phyloP scores from a whole-genome alignment of 2,888 invertebrate species.

The Perizoma affinitatum region DNA sequence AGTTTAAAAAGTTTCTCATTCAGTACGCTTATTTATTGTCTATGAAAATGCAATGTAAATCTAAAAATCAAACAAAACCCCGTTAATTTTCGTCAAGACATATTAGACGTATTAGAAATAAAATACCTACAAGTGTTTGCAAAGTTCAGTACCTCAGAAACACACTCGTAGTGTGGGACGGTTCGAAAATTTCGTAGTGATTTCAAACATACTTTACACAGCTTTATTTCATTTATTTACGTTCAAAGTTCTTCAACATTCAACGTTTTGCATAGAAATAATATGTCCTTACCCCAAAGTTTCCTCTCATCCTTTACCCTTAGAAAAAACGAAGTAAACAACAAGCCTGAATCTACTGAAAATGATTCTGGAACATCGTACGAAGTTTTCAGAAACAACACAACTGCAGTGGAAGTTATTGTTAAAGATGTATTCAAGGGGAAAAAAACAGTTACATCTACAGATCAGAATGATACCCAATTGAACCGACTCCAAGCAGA shows the following conservation, averaged over 20 bases:
- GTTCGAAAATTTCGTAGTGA: constrained; percentile 10
- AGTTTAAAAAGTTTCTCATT: too few species aligned
- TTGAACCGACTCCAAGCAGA: constrained; percentile 48
- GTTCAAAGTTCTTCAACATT: not conserved
- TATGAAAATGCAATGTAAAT: not conserved
- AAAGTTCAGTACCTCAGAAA: constrained; percentile 18
- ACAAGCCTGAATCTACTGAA: constrained; percentile 11
- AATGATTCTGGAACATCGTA: constrained; percentile 49
- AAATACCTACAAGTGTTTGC: constrained; percentile 43
- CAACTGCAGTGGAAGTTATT: constrained; percentile 69
- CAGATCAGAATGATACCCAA: constrained; percentile 32
- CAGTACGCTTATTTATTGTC: too few species aligned
- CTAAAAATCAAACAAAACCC: constrained; percentile 29
- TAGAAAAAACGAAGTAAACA: constrained; percentile 25
- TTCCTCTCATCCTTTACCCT: constrained; percentile 11
- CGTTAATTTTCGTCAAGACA: constrained; percentile 13
- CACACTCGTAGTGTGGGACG: constrained; percentile 3
- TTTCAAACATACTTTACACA: not conserved
- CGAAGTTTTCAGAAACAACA: constrained; percentile 69
- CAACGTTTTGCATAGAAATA: constrained; percentile 5
- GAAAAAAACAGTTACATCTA: constrained; percentile 28
- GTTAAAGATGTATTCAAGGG: constrained; percentile 62
- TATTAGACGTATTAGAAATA: constrained; percentile 20
- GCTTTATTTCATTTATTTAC: not conserved
- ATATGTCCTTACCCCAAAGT: constrained; percentile 16